phyloP scores from a whole-genome alignment of 1,140 invertebrate genomes.

The Aculops lycopersici region DNA sequence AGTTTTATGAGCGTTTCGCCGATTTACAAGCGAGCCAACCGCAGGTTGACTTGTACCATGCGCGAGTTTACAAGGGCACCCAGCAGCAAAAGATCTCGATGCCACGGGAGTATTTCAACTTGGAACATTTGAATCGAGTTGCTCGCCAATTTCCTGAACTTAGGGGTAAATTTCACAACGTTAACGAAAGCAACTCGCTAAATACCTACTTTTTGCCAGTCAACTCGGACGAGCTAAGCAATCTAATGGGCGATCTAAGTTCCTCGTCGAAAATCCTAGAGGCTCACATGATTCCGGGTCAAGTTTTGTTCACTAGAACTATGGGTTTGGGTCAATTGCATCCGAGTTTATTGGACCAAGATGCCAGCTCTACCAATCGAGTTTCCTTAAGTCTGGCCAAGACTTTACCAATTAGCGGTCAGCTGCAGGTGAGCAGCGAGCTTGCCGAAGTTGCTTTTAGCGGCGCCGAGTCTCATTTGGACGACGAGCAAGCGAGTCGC shows the following conservation, averaged over 20 bases:
- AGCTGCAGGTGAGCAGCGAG: too few relatives aligned
- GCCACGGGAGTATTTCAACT: not conserved
- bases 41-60: not conserved
- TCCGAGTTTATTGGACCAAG: too few relatives aligned
- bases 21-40: not conserved
- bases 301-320: conserved; percentile 49
- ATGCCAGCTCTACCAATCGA: too few relatives aligned
- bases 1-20: not conserved
- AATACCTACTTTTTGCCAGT: not conserved
- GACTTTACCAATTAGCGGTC: too few relatives aligned
- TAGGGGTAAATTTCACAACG: not conserved
- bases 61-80: not conserved
- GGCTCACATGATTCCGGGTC: conserved; percentile 53
- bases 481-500: too few relatives aligned
- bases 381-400: too few relatives aligned
- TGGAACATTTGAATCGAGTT: not conserved
- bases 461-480: too few relatives aligned
- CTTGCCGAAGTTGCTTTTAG: too few relatives aligned
- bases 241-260: too few relatives aligned
- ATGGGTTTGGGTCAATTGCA: conserved; percentile 26
- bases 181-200: not conserved
- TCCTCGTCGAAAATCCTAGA: conserved; percentile 30
- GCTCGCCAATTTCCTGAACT: not conserved
- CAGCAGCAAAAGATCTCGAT: not conserved
- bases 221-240: not conserved